Conservation (phyloP, 2,888 invertebrate species). For the Hartigia nigra region DNA sequence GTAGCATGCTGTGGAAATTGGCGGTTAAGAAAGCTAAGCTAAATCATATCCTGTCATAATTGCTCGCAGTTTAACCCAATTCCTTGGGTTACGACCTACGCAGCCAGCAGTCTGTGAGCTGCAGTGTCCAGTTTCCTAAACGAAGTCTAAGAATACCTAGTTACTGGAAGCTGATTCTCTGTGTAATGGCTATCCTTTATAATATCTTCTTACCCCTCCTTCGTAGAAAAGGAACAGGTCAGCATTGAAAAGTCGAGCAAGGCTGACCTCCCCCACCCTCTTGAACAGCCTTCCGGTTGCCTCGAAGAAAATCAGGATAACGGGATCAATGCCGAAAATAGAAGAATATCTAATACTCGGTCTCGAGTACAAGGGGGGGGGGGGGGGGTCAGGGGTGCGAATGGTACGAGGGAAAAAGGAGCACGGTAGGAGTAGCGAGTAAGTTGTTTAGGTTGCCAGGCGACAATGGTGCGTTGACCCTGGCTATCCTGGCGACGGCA, state of each 20-base stretch:
- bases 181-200: background rate
- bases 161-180: background rate
- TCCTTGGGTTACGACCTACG: constrained; percentile 38
- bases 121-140: background rate
- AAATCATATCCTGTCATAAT: constrained; percentile 59
- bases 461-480: constrained; percentile 56
- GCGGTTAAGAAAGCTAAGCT: constrained; percentile 50
- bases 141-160: background rate
- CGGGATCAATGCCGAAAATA: constrained; percentile 18
- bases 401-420: background rate
- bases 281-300: background rate
- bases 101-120: background rate
- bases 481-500: constrained; percentile 38
- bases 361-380: constrained; percentile 23
- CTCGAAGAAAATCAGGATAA: constrained; percentile 37
- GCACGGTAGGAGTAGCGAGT: constrained; percentile 24
- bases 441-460: constrained; percentile 55
- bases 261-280: background rate
- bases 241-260: background rate
- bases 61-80: constrained; percentile 55
- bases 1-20: constrained; percentile 38
- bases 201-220: background rate
- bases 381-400: background rate
- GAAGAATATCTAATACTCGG: constrained; percentile 36
- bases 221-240: background rate